Evolutionary conservation across 2,797 vertebrate genomes (phyloP).

Genomic region (Capromys pilorides): DNA sequence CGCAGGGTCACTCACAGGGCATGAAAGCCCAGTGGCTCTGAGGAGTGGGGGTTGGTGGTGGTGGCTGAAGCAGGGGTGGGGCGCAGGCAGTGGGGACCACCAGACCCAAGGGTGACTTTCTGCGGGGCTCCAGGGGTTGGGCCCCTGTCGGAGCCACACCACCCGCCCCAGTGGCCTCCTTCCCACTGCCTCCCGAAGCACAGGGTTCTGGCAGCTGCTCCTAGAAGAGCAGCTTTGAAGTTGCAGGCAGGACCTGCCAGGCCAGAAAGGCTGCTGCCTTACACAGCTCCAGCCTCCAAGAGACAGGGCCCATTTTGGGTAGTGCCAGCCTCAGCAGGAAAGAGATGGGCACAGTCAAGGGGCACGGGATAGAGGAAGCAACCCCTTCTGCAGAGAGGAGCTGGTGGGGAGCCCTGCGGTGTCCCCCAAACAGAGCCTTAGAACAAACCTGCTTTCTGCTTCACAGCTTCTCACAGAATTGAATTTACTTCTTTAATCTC

Average conservation of each 20-base stretch:
- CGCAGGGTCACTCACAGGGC: not conserved
- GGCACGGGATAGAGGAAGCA: not conserved
- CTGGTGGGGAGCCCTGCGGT: not conserved
- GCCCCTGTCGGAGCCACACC: not conserved
- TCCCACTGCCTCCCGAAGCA: not conserved
- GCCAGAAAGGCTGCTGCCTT: conserved; percentile 75
- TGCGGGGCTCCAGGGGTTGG: not conserved
- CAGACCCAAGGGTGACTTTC: not conserved
- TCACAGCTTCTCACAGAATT: not conserved
- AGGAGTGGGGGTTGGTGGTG: not conserved
- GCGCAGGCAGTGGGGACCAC: not conserved
- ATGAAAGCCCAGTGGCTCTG: not conserved
- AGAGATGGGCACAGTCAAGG: not conserved
- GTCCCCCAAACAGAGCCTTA: not conserved
- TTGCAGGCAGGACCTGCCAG: conserved; percentile 38
- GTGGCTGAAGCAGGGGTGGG: not conserved
- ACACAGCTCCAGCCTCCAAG: not conserved
- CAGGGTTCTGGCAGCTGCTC: conserved; percentile 44
- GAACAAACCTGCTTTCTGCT: not conserved
- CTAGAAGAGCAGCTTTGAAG: conserved; percentile 63
- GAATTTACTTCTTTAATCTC: not conserved
- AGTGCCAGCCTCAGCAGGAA: not conserved
- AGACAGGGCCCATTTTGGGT: not conserved
- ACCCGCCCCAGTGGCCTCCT: not conserved
- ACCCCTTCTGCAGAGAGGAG: not conserved